Evolutionary conservation across 2,797 vertebrate species (phyloP), one percentile per base, ranked within the genome.

Genomic region (Oreonectes daqikongensis): DNA sequence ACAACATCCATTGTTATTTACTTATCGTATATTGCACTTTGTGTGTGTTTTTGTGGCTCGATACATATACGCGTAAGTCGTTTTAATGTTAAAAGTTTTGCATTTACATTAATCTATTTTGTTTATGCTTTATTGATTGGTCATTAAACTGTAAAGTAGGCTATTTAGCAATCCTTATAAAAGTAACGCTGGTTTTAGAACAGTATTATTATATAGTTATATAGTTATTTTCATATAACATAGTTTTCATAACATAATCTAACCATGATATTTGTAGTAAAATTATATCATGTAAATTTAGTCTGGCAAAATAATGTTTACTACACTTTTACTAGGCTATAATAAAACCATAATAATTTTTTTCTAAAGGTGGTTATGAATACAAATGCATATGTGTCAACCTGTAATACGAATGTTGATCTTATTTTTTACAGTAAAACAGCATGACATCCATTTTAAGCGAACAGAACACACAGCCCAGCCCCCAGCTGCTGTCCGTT

Each of bases 401-500:
- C n/a, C n/a, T n/a, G n/a, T n/a, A 74, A 69, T 55, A 32, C 5
- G 17, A 12, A 55, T 22, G 50, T 24, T 24, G 1, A 12, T 55
- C 22, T 26, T 75, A 30, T 53, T 78, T 4, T 68, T 32, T 65
- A 40, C 59, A 76, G 65, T n/a, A 20, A 35, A 28, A 3, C 52
- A 65, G 52, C 30, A 88, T 74, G 28, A 6, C 5, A 38, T 26
- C 28, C 18, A 69, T 88, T 69, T 70, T 65, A 0, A 18, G 18
- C 28, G 72, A 84, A 14, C 77, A 70, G 12, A 77, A 68, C 26
- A 73, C 44, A 67, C 55, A 75, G 0, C 55, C 12, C 4, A 73
- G 80, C 0, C 81, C 89, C 59, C 90, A 92, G 86, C 67, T 94
- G 77, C 91, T 91, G 40, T 94, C 75, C 0, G 92, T 96, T 75